Evolutionary conservation across 2,797 vertebrate genomes (phyloP), one percentile per base, ranked within the genome.

Genomic region (Gephyroberyx darwinii): DNA sequence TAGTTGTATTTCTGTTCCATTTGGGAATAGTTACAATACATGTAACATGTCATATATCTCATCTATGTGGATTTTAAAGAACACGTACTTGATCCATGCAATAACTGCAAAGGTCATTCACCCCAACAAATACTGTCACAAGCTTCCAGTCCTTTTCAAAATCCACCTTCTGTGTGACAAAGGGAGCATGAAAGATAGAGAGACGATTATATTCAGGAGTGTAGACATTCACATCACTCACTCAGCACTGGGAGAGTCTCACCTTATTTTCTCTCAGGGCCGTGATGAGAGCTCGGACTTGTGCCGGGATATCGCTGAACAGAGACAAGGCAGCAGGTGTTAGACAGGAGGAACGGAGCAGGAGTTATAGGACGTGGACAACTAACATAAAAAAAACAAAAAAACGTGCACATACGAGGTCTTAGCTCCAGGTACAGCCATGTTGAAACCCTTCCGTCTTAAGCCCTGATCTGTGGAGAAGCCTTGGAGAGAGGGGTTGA

Each of bases 141-240:
- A 99, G 89, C 90, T 99, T 98, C 97, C 97, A 99, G 81, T 98
- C 96, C 6, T 91, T 77, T 50, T 95, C 74, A 84, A 96, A 95
- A 83, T 96, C 85, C 74, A 98, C 93, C 20, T 91, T 75, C 96
- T 98, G 81, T 62, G 47, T 39, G 8, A 72, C 51, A 39, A 31
- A 57, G 22, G 12, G 22, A 37, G 2, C 69, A 17, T 10, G 19
- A 19, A 6, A 50, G 13, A 52, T 8, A 20, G 1, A 35, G 14
- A 61, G 1, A 19, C 8, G 0, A 17, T 31, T 1, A 50, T 8
- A 58, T 1, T 14, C 5, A n/a, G 3, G 14, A 30, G 12, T 19
- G 31, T 6, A 30, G 17, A 3, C 26, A 77, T 16, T 12, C 0
- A 41, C 26, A 16, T 16, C 10, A 41, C 51, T 35, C 2, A 19